These are phyloP conservation scores for Harpalus rubripes DNA, from an alignment of 2,888 invertebrate species.

Conservation along the genomic window DNA sequence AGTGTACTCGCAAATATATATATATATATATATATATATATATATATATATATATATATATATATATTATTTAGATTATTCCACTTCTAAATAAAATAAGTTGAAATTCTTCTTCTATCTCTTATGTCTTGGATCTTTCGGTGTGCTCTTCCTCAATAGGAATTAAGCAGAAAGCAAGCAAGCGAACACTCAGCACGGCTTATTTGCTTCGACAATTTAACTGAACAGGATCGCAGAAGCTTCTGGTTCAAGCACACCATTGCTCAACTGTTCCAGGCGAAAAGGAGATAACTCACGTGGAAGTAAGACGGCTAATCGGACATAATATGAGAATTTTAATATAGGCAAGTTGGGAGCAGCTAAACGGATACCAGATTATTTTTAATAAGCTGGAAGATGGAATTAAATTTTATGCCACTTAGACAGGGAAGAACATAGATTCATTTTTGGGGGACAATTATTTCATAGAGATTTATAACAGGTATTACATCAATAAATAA, in stretches of 20 bases:
- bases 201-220: conserved; percentile 65
- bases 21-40: no score
- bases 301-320: conserved; percentile 59
- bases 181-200: conserved; percentile 57
- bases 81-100: no score
- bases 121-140: neutral
- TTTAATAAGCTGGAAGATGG: conserved; percentile 30
- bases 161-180: conserved; percentile 54
- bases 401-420: conserved; percentile 1
- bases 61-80: no score
- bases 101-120: neutral
- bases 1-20: no score
- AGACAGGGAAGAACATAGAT: neutral
- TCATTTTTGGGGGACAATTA: neutral
- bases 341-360: conserved; percentile 21
- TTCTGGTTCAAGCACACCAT: conserved; percentile 42
- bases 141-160: conserved; percentile 56
- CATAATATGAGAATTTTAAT: conserved; percentile 53
- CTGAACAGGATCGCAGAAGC: conserved; percentile 49
- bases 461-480: no score
- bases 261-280: conserved; percentile 36
- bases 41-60: no score
- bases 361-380: conserved; percentile 19
- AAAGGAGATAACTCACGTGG: conserved; percentile 34
- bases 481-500: no score